Evolutionary conservation across 2,888 invertebrate genomes (phyloP), one percentile per base, ranked within the genome.

Genomic region (Orchesellides sinensis): DNA sequence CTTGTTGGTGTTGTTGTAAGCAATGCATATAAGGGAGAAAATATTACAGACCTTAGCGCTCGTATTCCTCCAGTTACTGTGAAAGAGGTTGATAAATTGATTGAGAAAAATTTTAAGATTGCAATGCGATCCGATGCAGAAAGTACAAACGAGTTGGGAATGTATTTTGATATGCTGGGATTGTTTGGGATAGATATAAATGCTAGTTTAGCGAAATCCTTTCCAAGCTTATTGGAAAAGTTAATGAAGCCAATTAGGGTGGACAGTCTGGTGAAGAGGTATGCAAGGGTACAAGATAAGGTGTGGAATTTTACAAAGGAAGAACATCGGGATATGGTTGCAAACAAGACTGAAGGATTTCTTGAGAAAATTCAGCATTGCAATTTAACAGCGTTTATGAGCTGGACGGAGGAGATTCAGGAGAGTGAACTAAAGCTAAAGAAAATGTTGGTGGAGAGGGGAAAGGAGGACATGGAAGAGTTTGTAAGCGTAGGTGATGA

Each of bases 21-120:
- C 40, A 70, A 70, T 40, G 69, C 69, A 54, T 70, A 52, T 12
- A 70, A 54, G 12, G 69, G 69, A 6, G 23, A 70, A 52, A 70
- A 70, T 35, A 70, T 70, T n/a, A 54, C 54, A 4, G 69, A 54
- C n/a, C 40, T 70, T 12, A 54, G 4, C 10, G 2, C 4, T 5
- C 40, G 14, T 14, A n/a, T 40, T 5, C 29, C 61, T 40, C 40
- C 40, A 8, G n/a, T 40, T 5, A 40, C 2, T 2, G 1, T 40
- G 4, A 40, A 10, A 2, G n/a, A 8, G n/a, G 10, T 40, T 40
- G 10, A 10, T 8, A 10, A 40, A 8, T 40, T 40, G 10, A n/a
- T 8, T 40, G 40, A 40, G 1, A 40, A 40, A 8, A 40, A 40
- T 40, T 40, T 40, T 8, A 40, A 2, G 2, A 40, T 40, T 40